A percentile compares a stretch with the other conserved stretches of the same genome.
Conservation (phyloP, 30 jellyfish, hydroid and myxozoan species). For the Turritopsis dohrnii region DNA sequence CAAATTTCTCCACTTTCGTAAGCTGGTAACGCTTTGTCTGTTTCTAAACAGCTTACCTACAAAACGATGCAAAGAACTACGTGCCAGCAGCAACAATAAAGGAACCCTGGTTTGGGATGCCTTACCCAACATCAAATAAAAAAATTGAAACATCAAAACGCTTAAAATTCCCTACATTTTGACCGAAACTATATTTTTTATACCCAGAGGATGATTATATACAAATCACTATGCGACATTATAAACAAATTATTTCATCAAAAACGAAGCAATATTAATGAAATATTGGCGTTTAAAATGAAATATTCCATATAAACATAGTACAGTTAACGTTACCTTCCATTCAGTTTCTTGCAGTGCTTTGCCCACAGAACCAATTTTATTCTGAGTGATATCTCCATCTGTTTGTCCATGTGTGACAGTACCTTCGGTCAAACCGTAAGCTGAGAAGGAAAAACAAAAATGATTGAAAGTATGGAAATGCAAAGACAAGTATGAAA, state of each 20-base stretch:
- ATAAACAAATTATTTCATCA: no score
- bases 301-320: background rate
- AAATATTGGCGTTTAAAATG: background rate
- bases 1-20: constrained; percentile 75
- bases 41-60: constrained; percentile 42
- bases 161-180: no score
- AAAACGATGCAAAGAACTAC: background rate
- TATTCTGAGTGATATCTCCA: background rate
- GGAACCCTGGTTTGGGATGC: background rate
- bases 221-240: no score
- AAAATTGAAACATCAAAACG: no score
- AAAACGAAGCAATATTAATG: background rate
- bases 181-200: no score
- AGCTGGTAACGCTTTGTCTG: constrained; percentile 54
- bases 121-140: background rate
- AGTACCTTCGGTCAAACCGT: background rate
- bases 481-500: no score
- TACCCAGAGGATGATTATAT: no score
- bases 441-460: background rate
- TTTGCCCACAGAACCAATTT: constrained; percentile 1
- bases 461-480: background rate
- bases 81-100: background rate
- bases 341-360: background rate
- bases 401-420: constrained; percentile 1
- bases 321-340: constrained; percentile 1